A percentile compares a stretch with the other conserved stretches of the same genome.
Conservation (phyloP, 2,113 vertebrate species). For the Brienomyrus longianalis region DNA sequence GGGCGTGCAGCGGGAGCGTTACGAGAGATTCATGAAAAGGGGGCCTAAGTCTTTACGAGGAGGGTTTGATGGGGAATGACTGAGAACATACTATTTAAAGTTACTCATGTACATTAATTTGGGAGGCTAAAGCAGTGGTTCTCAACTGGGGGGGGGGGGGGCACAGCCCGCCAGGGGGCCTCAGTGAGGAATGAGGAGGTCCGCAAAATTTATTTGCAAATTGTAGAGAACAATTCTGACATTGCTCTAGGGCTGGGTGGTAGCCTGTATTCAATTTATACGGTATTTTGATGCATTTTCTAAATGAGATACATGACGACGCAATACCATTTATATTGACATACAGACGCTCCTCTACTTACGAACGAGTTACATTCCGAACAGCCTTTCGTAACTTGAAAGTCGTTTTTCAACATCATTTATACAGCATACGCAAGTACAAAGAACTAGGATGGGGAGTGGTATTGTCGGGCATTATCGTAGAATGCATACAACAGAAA, state of each 20-base stretch:
- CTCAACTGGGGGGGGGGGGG: not conserved
- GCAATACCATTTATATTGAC: not conserved
- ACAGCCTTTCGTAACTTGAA: no score
- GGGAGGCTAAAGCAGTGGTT: not conserved
- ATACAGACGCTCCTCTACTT: not conserved
- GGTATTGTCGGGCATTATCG: not conserved
- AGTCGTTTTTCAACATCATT: no score
- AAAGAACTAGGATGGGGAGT: not conserved
- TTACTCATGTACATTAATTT: not conserved
- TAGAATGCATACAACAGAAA: not conserved
- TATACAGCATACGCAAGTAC: no score
- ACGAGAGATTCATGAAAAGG: no score
- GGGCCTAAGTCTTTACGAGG: no score
- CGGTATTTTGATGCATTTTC: not conserved
- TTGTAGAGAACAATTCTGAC: not conserved
- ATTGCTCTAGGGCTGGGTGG: not conserved
- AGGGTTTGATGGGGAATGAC: not conserved
- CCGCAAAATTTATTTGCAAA: not conserved
- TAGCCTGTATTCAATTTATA: not conserved
- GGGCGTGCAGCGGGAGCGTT: no score
- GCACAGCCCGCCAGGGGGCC: not conserved
- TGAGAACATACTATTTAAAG: not conserved
- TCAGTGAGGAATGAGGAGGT: not conserved
- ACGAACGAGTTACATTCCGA: no score
- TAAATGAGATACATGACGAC: not conserved